Conservation (phyloP, 2,797 vertebrate genomes). For the Chelon labrosus region DNA sequence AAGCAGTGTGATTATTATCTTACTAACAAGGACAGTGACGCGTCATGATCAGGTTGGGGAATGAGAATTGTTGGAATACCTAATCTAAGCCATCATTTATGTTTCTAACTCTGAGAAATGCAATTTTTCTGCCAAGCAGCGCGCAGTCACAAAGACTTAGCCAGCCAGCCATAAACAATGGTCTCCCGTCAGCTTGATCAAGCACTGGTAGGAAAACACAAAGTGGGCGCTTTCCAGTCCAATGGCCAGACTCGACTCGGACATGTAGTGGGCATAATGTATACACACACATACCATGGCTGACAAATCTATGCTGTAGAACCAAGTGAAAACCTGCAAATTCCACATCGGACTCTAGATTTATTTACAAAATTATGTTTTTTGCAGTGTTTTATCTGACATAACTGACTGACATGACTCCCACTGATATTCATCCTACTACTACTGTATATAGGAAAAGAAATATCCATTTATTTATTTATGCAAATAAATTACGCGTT, state of each 20-base stretch:
- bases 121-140: conserved; percentile 57
- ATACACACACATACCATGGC: neutral
- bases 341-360: too few relatives aligned
- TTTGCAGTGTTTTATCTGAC: too few relatives aligned
- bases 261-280: conserved; percentile 3
- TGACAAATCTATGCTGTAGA: too few relatives aligned
- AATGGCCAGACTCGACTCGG: conserved; percentile 27
- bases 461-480: too few relatives aligned
- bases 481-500: too few relatives aligned
- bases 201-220: conserved; percentile 58
- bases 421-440: too few relatives aligned
- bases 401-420: too few relatives aligned
- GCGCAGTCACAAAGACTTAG: conserved; percentile 53
- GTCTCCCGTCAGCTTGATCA: conserved; percentile 69
- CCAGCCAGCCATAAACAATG: conserved; percentile 60
- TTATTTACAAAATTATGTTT: too few relatives aligned
- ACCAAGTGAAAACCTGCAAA: too few relatives aligned
- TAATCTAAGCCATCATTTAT: conserved; percentile 60
- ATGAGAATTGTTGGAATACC: conserved; percentile 44
- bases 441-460: too few relatives aligned
- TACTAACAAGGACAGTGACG: conserved; percentile 40
- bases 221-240: conserved; percentile 54
- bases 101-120: conserved; percentile 65
- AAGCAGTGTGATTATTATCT: conserved; percentile 28
- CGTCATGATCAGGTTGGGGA: conserved; percentile 38